phyloP scores from a whole-genome alignment of 2,888 invertebrate species.

The Cyclophora albipunctata region DNA sequence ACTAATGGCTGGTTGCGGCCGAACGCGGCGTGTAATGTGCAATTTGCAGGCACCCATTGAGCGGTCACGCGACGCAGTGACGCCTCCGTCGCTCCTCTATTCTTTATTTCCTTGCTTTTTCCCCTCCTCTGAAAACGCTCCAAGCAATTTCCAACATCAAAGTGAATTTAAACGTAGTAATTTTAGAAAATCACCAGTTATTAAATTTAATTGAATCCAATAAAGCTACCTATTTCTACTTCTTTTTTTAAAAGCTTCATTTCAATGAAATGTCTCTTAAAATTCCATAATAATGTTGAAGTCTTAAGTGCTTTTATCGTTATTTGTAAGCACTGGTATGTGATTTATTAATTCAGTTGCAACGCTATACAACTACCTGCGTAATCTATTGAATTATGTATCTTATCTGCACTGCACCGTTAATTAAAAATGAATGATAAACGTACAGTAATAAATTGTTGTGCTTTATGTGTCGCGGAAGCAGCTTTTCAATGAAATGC shows the following conservation, averaged over 20 bases:
- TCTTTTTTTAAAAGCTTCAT: too few species aligned
- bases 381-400: too few species aligned
- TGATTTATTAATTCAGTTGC: too few species aligned
- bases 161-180: neutral
- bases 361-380: too few species aligned
- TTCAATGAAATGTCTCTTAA: too few species aligned
- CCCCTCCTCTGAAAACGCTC: neutral
- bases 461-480: conserved; percentile 14
- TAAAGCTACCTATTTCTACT: too few species aligned
- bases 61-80: conserved; percentile 55
- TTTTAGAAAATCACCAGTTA: too few species aligned
- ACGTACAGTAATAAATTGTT: conserved; percentile 14
- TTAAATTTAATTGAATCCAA: neutral
- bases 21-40: conserved; percentile 61
- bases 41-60: conserved; percentile 59
- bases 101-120: conserved; percentile 9
- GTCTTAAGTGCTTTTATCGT: too few species aligned
- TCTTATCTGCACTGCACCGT: neutral
- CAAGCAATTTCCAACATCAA: neutral
- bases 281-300: too few species aligned
- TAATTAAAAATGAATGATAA: conserved; percentile 6
- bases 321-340: too few species aligned
- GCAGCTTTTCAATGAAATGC: conserved; percentile 9
- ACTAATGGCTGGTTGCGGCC: conserved; percentile 64
- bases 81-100: conserved; percentile 15